Evolutionary conservation across 1,140 invertebrate genomes (phyloP), one percentile per base, ranked within the genome.

Genomic region (Brachionus sp.): DNA sequence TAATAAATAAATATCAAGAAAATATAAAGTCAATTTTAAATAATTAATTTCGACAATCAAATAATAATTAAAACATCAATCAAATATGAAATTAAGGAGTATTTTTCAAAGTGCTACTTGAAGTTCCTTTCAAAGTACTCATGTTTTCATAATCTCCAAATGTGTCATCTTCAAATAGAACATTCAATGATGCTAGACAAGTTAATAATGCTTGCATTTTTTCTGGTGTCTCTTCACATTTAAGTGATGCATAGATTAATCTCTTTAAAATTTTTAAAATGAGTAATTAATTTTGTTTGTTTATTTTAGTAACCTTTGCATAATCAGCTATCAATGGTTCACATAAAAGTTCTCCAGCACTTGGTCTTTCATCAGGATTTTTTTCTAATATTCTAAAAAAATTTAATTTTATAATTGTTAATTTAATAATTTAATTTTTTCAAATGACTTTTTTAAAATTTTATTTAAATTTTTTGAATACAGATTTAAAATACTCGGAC

Each of bases 391-490:
- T 75, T 46, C 70, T 75, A 70, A 16, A 12, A 35, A 29, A 68
- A 9, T 5, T 35, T 68, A 5, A 9, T 29, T 19, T 73, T 70
- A n/a, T 70, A 35, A n/a, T 70, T 33, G 12, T n/a, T 16, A 4
- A 16, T 35, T 23, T 23, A 25, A 64, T n/a, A 25, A 25, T 62
- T 62, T 9, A 23, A 62, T 12, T 29, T 29, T 29, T 29, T 29
- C 3, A 16, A 29, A 10, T 33, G 25, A 80, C 77, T 62, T 80
- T 80, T 80, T 80, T 23, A 80, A 62, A 25, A 80, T 62, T 35
- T 37, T 62, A n/a, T 80, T 80, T 23, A 80, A 44, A 57, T 62
- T 23, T 37, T 66, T 57, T 57, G 77, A 80, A 16, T 80, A 80
- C 35, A 80, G 25, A 44, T 57, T 66, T 57, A 57, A 33, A 13